These are phyloP conservation scores for Andrena marginata DNA, from an alignment of 2,888 invertebrate species.

Conservation along the genomic window DNA sequence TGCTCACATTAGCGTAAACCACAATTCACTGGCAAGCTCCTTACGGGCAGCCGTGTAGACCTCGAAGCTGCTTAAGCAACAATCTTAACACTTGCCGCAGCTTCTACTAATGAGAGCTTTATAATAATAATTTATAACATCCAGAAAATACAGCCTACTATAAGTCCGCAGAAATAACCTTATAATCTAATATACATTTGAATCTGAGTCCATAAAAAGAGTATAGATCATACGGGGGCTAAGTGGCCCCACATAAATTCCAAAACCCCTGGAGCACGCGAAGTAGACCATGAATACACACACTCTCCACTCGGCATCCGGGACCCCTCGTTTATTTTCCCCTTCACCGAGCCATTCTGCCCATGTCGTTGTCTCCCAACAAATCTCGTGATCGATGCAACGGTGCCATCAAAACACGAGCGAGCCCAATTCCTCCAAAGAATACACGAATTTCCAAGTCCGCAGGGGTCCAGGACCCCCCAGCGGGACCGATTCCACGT, in stretches of 20 bases:
- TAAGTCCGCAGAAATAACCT: not conserved
- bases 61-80: constrained; percentile 22
- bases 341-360: constrained; percentile 20
- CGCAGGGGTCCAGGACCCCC: constrained; percentile 34
- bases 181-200: too few species aligned
- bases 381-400: constrained; percentile 55
- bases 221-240: not conserved
- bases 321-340: constrained; percentile 25
- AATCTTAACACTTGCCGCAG: constrained; percentile 1
- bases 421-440: constrained; percentile 27
- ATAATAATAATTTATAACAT: not conserved
- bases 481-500: not conserved
- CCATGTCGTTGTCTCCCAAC: constrained; percentile 41
- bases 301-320: not conserved
- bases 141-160: not conserved
- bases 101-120: constrained; percentile 11
- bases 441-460: constrained; percentile 38
- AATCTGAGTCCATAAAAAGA: not conserved
- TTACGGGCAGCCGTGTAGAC: constrained; percentile 4
- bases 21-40: constrained; percentile 10
- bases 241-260: constrained; percentile 13
- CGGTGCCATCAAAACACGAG: constrained; percentile 31
- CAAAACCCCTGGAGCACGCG: not conserved
- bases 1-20: not conserved
- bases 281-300: constrained; percentile 15